Evolutionary conservation across 2,888 invertebrate genomes (phyloP), one percentile per base, ranked within the genome.

Genomic region (Fragum sueziense): DNA sequence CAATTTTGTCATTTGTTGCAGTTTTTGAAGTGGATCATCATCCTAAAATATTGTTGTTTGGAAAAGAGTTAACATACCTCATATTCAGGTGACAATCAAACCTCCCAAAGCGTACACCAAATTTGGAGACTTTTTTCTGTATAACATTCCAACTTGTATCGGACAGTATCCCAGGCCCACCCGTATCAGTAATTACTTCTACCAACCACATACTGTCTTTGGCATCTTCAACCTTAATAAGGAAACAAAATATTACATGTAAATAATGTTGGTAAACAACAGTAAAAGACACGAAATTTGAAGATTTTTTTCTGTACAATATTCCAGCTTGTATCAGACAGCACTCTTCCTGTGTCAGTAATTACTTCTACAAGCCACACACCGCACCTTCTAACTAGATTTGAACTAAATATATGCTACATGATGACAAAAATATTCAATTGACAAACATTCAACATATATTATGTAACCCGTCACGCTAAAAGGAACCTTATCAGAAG

Each of bases 201-300:
- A 94, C 93, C 52, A 94, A 87, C 94, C 94, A 94, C 14, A 94
- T 94, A 85, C 94, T 94, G 89, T 94, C 94, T 87, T 94, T 94
- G 29, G 94, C 93, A 86, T 94, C 94, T 85, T 94, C 94, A 7
- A 94, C 94, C 86, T 86, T 14, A 37, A 37, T 37, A 37, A 9
- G 14, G 37, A 14, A 14, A 9, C 14, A 37, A 37, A 37, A 37
- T 37, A 27, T 59, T 17, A 59, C 27, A 7, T 91, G 89, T 84
- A 94, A 94, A 85, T 94, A 92, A 85, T n/a, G n/a, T n/a, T n/a
- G n/a, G n/a, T n/a, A 94, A 93, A n/a, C 93, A 88, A 59, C 94
- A 94, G 47, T 93, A 93, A 57, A 94, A 89, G 27, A 94, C 92
- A 22, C 94, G 94, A 89, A 94, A 94, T 25, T 91, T 92, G 9